These are phyloP conservation scores for Lottia scabra DNA, from an alignment of 2,888 invertebrate species.

Conservation along the genomic window DNA sequence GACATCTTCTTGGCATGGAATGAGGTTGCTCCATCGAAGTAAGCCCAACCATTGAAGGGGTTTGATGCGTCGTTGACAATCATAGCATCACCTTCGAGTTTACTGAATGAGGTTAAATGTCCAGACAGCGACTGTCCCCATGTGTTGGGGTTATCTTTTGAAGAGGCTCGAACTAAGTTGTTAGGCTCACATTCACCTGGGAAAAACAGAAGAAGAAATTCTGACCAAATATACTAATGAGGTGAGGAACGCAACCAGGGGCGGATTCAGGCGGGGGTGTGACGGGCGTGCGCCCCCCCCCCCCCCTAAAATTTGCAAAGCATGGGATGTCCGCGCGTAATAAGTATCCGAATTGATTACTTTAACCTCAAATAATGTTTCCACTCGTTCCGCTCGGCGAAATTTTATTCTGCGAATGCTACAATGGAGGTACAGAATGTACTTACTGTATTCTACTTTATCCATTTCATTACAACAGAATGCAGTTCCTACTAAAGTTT, in stretches of 20 bases:
- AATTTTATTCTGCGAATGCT: too few species aligned
- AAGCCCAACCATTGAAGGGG: neutral
- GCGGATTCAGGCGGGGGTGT: too few species aligned
- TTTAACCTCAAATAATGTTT: too few species aligned
- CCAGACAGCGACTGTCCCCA: neutral
- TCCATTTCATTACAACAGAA: neutral
- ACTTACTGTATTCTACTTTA: neutral
- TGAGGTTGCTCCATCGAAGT: neutral
- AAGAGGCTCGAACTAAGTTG: neutral
- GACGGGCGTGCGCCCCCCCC: too few species aligned
- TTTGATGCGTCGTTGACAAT: neutral
- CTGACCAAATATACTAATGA: too few species aligned
- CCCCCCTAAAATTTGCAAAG: too few species aligned
- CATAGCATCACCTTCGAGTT: neutral
- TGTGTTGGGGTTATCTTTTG: neutral
- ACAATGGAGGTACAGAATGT: too few species aligned
- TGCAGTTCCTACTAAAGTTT: neutral
- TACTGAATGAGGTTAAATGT: neutral
- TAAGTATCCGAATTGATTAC: too few species aligned
- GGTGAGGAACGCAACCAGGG: too few species aligned
- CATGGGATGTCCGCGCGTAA: too few species aligned
- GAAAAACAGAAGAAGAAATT: too few species aligned
- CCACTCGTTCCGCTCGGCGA: too few species aligned
- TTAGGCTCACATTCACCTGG: neutral
- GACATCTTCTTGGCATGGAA: neutral